These are phyloP conservation scores for Tauraco erythrolophus DNA, from an alignment of 2,113 vertebrate species.

Conservation along the genomic window DNA sequence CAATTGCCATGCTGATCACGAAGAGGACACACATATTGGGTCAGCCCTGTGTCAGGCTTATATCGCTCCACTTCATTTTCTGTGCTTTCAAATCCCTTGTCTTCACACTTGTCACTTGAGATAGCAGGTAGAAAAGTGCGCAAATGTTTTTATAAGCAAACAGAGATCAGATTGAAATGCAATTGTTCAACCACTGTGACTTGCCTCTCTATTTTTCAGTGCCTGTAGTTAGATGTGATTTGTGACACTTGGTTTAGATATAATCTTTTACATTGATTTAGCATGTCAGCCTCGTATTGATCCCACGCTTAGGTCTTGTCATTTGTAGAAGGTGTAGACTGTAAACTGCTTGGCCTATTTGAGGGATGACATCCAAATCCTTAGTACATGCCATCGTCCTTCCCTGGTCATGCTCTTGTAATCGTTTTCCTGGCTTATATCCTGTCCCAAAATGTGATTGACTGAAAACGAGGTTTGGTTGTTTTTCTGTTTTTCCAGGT, in stretches of 20 bases:
- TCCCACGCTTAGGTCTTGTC: background rate
- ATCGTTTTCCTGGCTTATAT: background rate
- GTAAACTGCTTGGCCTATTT: background rate
- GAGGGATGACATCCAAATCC: background rate
- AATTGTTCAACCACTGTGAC: background rate
- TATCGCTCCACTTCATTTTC: background rate
- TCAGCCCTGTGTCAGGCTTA: fast-evolving
- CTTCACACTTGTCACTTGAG: background rate
- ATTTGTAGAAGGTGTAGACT: background rate
- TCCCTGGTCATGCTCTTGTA: background rate
- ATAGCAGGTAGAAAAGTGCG: background rate
- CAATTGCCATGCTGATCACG: background rate
- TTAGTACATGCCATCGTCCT: fast-evolving
- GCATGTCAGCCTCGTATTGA: background rate
- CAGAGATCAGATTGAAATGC: background rate
- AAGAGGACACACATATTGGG: background rate
- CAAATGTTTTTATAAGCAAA: background rate
- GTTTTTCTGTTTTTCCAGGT: background rate
- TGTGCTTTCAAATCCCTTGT: background rate
- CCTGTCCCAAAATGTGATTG: background rate
- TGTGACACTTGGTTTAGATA: background rate
- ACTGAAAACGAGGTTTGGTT: background rate
- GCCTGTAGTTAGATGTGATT: background rate
- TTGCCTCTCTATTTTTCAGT: background rate
- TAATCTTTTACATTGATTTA: conserved; percentile 19